phyloP scores from a whole-genome alignment of 2,797 vertebrate genomes.

The Chelidonichthys spinosus region DNA sequence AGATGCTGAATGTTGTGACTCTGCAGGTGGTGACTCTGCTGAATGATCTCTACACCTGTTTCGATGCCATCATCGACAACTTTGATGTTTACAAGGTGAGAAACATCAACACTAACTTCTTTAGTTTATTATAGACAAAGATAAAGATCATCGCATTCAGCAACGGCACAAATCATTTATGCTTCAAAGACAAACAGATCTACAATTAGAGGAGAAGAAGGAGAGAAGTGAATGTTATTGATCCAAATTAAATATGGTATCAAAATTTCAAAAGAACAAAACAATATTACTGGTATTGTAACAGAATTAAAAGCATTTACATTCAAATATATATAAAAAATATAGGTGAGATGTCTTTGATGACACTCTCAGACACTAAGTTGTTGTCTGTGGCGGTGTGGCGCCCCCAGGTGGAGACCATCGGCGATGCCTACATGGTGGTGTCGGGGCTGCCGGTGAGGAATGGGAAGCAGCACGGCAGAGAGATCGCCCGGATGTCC shows the following conservation, averaged over 20 bases:
- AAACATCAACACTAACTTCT: neutral
- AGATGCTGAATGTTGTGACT: neutral
- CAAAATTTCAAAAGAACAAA: no score
- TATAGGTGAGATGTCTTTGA: neutral
- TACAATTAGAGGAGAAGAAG: neutral
- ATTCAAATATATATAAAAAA: no score
- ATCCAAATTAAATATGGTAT: no score
- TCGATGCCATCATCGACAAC: conserved; percentile 98
- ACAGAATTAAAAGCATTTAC: no score
- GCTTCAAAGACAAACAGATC: no score
- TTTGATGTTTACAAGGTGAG: conserved; percentile 97
- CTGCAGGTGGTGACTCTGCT: conserved; percentile 92
- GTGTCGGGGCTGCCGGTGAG: conserved; percentile 91
- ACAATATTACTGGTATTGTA: no score
- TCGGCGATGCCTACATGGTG: conserved; percentile 95
- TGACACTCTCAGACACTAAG: neutral
- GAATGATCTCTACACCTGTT: conserved; percentile 97
- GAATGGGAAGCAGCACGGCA: conserved; percentile 90
- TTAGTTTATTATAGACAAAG: no score
- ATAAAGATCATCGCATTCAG: no score
- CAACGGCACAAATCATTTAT: no score
- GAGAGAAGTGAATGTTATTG: no score
- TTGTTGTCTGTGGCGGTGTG: neutral
- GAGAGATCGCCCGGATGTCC: conserved; percentile 91
- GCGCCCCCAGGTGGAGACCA: conserved; percentile 90